Base-by-base conservation (phyloP, 1,140 invertebrate genomes). In the Atta colombica region DNA sequence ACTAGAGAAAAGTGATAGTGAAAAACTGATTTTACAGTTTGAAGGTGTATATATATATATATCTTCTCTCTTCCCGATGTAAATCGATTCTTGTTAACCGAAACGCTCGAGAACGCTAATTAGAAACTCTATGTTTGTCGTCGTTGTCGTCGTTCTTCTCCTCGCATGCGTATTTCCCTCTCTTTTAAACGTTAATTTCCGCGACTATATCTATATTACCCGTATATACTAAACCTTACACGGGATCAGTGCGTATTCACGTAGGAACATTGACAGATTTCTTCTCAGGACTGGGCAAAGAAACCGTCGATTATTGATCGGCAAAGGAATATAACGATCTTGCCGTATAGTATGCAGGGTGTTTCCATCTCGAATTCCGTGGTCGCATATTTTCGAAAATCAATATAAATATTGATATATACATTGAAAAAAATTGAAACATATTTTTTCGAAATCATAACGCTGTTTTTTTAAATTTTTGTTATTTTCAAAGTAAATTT, bases 221-320 rank as follows among this genome's bases (percentile, higher is more conserved):
- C 77, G 68, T 80, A 66, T 55, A 21, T 31, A 31, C 58, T 68
- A 71, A 71, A 86, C 63, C 8, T 49, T 25, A 39, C 45, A 63
- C 72, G 55, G 69, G 39, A 89, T 77, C 72, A 82, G 45, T 77
- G 78, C 18, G 28, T 77, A 66, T 69, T 72, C 84, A 78, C 49
- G 75, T 87, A 91, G 89, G 90, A 91, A 91, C 90, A 87, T 91
- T 88, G 63, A 89, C 60, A 58, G 77, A 51, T 75, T 51, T 85
- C 61, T 85, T 86, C 21, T 77, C 49, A 66, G 65, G 53, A 45
- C n/a, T 78, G 66, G 68, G 39, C 18, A 77, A 72, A 84, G 69
- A 84, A 69, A 68, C 55, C 12, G 35, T 74, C 77, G 69, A 81
- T 77, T 45, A 2, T 51, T 25, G 55, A 49, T 10, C 69, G 82